Conservation (phyloP, 2,888 invertebrate genomes). For the Cephus pulcher region DNA sequence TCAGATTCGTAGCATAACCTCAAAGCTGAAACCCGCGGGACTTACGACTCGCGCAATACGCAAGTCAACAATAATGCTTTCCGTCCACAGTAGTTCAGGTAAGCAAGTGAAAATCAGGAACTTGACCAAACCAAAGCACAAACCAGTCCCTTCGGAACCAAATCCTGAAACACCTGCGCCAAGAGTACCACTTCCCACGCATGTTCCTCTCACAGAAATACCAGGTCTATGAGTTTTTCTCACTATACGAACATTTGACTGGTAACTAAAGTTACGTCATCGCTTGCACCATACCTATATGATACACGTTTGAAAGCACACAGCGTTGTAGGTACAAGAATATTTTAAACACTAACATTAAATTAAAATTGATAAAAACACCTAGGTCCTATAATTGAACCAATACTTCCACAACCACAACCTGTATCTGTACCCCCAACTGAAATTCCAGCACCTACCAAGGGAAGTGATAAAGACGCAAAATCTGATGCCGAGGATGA, state of each 20-base stretch:
- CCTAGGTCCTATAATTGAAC: constrained; percentile 3
- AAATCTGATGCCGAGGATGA: constrained; percentile 47
- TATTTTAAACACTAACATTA: neutral
- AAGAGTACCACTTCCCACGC: neutral
- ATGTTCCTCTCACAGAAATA: neutral
- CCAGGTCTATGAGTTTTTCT: constrained; percentile 1
- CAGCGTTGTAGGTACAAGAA: neutral
- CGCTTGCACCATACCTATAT: neutral
- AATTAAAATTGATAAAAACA: neutral
- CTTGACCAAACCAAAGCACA: neutral
- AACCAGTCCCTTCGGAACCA: neutral
- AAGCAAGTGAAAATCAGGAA: neutral
- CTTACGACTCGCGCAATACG: neutral
- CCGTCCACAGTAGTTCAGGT: neutral
- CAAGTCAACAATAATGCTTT: neutral
- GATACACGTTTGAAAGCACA: neutral
- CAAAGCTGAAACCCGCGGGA: neutral
- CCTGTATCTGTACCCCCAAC: constrained; percentile 2
- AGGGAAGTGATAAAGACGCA: constrained; percentile 21
- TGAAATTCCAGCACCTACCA: constrained; percentile 9
- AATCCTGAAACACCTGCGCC: neutral
- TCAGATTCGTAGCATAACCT: neutral
- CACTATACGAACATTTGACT: neutral
- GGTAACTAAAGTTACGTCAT: neutral
- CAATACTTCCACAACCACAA: neutral